A percentile compares a stretch with the other conserved stretches of the same genome.
Evolutionary conservation across 1,140 invertebrate species (phyloP).

Genomic region (Mya arenaria): DNA sequence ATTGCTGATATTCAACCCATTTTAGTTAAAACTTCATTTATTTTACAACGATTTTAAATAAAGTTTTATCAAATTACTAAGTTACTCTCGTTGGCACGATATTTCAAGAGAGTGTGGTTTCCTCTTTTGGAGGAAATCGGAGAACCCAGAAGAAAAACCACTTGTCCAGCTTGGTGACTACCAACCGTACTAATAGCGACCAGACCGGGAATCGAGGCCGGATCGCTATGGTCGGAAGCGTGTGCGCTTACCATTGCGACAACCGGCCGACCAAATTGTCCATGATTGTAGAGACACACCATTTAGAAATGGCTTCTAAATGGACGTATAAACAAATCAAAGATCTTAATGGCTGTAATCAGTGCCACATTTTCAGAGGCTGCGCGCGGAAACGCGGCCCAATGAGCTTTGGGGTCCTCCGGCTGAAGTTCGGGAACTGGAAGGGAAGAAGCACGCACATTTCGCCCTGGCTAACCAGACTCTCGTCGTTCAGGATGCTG

Average conservation of each 20-base stretch:
- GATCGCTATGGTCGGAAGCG: background rate
- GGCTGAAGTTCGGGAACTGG: background rate
- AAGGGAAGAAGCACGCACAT: no score
- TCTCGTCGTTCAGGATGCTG: no score
- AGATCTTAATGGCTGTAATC: background rate
- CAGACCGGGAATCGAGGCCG: background rate
- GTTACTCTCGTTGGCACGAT: background rate
- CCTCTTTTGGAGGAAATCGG: background rate
- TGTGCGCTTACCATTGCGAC: no score
- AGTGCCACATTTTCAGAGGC: background rate
- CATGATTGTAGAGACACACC: no score
- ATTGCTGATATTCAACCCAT: background rate
- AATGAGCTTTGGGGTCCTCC: slow-evolving; percentile 38
- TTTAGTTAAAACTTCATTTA: background rate
- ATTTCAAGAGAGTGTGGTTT: background rate
- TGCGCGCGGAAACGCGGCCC: background rate
- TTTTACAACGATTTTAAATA: background rate
- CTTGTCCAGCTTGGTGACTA: background rate
- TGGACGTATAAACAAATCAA: no score
- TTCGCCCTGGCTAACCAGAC: no score
- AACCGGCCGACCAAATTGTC: no score
- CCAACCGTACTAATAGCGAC: background rate
- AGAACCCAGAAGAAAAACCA: background rate
- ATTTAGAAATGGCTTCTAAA: no score
- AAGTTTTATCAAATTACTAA: background rate